Percentiles rank a stretch among this genome's conserved stretches.
phyloP scores from a whole-genome alignment of 1,140 invertebrate genomes.

The Halesus radiatus region DNA sequence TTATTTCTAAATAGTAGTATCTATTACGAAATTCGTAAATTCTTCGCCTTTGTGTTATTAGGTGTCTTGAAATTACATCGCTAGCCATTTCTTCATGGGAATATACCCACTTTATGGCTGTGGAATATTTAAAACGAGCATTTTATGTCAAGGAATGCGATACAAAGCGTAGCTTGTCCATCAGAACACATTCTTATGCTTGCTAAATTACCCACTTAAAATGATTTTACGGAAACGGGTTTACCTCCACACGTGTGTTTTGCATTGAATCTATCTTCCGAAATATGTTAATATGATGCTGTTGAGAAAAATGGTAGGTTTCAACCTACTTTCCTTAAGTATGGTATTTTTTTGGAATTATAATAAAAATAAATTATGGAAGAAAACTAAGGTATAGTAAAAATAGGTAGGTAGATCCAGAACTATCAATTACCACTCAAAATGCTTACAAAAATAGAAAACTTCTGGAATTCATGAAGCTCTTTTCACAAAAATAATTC shows the following conservation, averaged over 20 bases:
- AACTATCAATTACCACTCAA: no score
- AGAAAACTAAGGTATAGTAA: no score
- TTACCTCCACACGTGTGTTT: constrained; percentile 7
- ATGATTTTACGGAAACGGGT: neutral
- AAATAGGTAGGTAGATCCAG: no score
- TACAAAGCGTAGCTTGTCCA: neutral
- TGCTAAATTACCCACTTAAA: constrained; percentile 25
- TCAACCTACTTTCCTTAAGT: neutral
- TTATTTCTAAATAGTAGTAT: neutral
- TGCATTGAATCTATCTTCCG: neutral
- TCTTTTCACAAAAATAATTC: no score
- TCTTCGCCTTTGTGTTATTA: neutral
- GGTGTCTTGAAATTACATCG: neutral
- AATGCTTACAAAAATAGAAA: no score
- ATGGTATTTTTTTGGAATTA: no score
- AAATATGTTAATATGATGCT: neutral
- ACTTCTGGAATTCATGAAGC: no score
- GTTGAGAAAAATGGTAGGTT: neutral
- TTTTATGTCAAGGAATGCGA: constrained; percentile 3
- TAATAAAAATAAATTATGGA: no score
- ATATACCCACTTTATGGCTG: neutral
- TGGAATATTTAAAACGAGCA: neutral
- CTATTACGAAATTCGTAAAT: neutral
- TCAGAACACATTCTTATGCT: constrained; percentile 17
- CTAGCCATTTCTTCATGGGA: neutral